phyloP scores from a whole-genome alignment of 2,113 vertebrate species.

The Lutjanus erythropterus region DNA sequence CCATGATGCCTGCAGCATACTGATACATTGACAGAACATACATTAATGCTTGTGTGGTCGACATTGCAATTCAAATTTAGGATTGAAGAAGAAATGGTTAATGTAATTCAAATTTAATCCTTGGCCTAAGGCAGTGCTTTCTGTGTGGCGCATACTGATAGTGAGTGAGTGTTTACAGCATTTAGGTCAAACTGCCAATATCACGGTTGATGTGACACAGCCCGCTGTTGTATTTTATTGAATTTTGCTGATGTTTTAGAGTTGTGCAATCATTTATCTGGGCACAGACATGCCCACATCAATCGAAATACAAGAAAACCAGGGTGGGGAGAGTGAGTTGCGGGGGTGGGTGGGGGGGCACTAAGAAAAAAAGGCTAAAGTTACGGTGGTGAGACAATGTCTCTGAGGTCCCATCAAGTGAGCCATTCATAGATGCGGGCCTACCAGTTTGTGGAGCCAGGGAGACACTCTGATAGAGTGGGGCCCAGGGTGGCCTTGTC shows the following conservation, averaged over 20 bases:
- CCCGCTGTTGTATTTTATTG: neutral
- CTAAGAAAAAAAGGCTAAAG: constrained; percentile 80
- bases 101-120: constrained; percentile 57
- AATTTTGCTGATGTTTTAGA: constrained; percentile 32
- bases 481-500: constrained; percentile 79
- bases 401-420: constrained; percentile 84
- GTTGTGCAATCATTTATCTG: constrained; percentile 37
- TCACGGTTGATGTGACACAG: neutral
- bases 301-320: constrained; percentile 69
- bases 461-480: constrained; percentile 79
- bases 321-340: constrained; percentile 49
- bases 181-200: neutral
- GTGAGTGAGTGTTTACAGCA: constrained; percentile 1
- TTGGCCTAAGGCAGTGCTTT: constrained; percentile 32
- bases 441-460: constrained; percentile 77
- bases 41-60: constrained; percentile 59
- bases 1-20: constrained; percentile 59
- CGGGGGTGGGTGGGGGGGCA: constrained; percentile 49
- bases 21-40: constrained; percentile 71
- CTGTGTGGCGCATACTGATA: constrained; percentile 9
- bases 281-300: constrained; percentile 62
- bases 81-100: constrained; percentile 55
- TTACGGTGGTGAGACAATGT: constrained; percentile 84
- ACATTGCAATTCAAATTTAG: constrained; percentile 58
- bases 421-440: constrained; percentile 81